Percentiles rank a stretch among this genome's conserved stretches.
Evolutionary conservation across 2,113 vertebrate species (phyloP).

Genomic region (Chaetodon trifascialis): DNA sequence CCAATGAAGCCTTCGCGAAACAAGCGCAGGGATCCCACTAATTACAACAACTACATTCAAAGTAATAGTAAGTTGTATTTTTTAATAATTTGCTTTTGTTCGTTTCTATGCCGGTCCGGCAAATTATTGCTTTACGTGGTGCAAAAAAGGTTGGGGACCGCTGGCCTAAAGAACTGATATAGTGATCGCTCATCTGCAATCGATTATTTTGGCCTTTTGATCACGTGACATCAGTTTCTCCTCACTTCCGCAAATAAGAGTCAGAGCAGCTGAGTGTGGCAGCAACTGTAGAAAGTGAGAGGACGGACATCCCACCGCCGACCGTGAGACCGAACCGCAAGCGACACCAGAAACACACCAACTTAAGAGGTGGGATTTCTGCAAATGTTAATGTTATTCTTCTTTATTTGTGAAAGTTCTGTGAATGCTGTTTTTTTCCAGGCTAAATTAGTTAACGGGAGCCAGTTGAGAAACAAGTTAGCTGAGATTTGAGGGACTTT

Average conservation of each 20-base stretch:
- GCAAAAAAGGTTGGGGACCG: too few species aligned
- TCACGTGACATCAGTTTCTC: constrained; percentile 48
- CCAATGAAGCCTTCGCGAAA: too few species aligned
- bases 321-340: neutral
- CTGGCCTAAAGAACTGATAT: too few species aligned
- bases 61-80: too few species aligned
- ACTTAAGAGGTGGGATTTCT: constrained; percentile 30
- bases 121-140: too few species aligned
- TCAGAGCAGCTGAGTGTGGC: neutral
- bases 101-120: too few species aligned
- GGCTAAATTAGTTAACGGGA: neutral
- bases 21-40: too few species aligned
- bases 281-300: constrained; percentile 5
- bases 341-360: neutral
- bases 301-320: neutral
- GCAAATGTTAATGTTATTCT: neutral
- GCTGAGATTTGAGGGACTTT: constrained; percentile 6
- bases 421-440: neutral
- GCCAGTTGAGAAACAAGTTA: neutral
- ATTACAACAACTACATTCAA: too few species aligned
- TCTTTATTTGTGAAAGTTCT: neutral
- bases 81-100: too few species aligned
- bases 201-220: constrained; percentile 42
- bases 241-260: constrained; percentile 65
- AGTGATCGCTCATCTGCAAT: neutral